Base-by-base conservation (phyloP, 2,888 invertebrate genomes). In the Quadroppia sp. region DNA sequence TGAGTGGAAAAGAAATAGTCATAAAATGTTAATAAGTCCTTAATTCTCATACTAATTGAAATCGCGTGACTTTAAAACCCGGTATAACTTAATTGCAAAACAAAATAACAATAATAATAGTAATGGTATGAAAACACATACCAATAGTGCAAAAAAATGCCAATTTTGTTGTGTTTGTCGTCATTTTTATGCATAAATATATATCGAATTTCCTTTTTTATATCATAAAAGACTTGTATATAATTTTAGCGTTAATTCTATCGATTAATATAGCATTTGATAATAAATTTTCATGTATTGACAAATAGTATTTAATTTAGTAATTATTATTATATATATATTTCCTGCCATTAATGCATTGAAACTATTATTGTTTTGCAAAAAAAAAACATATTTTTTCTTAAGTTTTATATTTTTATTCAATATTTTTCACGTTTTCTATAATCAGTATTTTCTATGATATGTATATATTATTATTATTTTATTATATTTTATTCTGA, bases 271-370 rank as follows among this genome's bases (percentile, higher is more conserved):
- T 11, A 9, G 11, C n/a, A 59, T n/a, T 32, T 59, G 4, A 30
- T 28, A 59, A 59, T 30, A 30, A 4, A 11, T 45, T 28, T 64
- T 36, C 30, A n/a, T n/a, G n/a, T n/a, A n/a, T n/a, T n/a, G 20
- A 64, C 40, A 64, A 64, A 32, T 40, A 64, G 64, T 40, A 64
- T 64, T 64, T 64, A 64, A 64, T 64, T 64, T 36, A 64, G 36
- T 64, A 64, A 64, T 64, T 64, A 64, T 64, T n/a, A 64, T 59
- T 59, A 59, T 7, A 13, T 59, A 59, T 50, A 50, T 36, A 64
- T 64, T 36, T 64, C 64, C 64, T 64, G 64, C 23, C 32, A 64
- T 64, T 40, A 64, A 30, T 59, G 59, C 59, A 59, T 59, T n/a
- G n/a, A n/a, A 53, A 53, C 53, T 20, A 25, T 17, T 53, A 53